phyloP scores from a whole-genome alignment of 2,888 invertebrate genomes.

The Miltochrista miniata region DNA sequence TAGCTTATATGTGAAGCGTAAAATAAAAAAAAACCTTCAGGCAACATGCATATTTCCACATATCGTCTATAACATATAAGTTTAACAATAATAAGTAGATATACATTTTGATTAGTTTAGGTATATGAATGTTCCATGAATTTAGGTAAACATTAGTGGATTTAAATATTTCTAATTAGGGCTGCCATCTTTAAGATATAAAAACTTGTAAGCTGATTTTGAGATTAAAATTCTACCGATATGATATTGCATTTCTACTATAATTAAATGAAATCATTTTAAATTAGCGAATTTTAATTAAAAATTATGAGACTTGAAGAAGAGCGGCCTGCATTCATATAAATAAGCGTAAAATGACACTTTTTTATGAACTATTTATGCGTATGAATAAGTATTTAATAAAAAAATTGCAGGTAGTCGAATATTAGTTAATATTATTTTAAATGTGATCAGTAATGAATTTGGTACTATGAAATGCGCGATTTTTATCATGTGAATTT shows the following conservation, averaged over 20 bases:
- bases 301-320: too few species aligned
- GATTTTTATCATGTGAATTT: conserved; percentile 18
- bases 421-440: conserved; percentile 30
- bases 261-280: neutral
- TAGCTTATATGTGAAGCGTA: conserved; percentile 22
- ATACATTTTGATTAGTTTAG: conserved; percentile 23
- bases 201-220: conserved; percentile 8
- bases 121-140: conserved; percentile 22
- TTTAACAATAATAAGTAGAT: conserved; percentile 32
- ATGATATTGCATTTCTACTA: neutral
- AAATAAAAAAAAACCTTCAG: conserved; percentile 26
- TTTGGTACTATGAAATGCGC: conserved; percentile 32
- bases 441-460: conserved; percentile 26
- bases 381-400: conserved; percentile 20
- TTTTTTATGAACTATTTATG: conserved; percentile 13
- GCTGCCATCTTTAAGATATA: conserved; percentile 20
- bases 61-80: conserved; percentile 32
- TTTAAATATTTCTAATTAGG: conserved; percentile 18
- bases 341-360: neutral
- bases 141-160: conserved; percentile 19
- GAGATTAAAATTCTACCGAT: conserved; percentile 7
- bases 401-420: conserved; percentile 28
- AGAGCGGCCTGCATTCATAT: neutral
- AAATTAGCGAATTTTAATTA: too few species aligned
- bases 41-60: conserved; percentile 23